A percentile compares a stretch with the other conserved stretches of the same genome.
Evolutionary conservation across 1,140 invertebrate genomes (phyloP).

Genomic region (Oryctes rhinoceros): DNA sequence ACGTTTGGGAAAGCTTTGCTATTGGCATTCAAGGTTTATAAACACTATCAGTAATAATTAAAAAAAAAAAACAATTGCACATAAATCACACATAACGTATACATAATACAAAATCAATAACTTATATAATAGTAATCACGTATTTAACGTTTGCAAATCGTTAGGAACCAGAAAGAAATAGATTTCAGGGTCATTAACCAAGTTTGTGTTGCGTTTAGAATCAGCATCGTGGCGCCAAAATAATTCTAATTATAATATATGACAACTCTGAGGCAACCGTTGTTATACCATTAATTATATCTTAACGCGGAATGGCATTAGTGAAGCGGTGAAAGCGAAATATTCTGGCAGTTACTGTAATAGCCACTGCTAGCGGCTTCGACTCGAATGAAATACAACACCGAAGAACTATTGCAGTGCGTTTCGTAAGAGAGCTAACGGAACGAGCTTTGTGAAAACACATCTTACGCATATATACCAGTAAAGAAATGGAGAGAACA

Average conservation of each 20-base stretch:
- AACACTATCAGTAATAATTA: not conserved
- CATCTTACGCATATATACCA: constrained; percentile 10
- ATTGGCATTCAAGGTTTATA: not conserved
- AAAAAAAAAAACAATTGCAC: not conserved
- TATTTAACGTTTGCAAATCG: not conserved
- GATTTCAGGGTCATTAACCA: constrained; percentile 33
- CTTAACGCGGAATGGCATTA: constrained; percentile 29
- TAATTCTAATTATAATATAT: constrained; percentile 37
- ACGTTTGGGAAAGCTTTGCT: not conserved
- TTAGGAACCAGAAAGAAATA: constrained; percentile 20
- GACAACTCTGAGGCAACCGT: not conserved
- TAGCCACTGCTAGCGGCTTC: not conserved
- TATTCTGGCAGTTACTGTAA: constrained; percentile 26
- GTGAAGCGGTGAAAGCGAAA: constrained; percentile 31
- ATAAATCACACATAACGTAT: not conserved
- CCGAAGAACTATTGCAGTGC: constrained; percentile 5
- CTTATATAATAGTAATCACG: not conserved
- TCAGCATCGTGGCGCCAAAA: constrained; percentile 31
- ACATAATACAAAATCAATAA: not conserved
- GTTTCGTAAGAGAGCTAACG: constrained; percentile 27
- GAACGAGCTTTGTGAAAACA: not conserved
- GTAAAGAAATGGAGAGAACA: not conserved
- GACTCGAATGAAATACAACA: constrained; percentile 2
- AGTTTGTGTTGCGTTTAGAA: constrained; percentile 23
- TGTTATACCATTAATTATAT: constrained; percentile 34